phyloP scores from a whole-genome alignment of 1,140 invertebrate species.

The Drosophila sp. region DNA sequence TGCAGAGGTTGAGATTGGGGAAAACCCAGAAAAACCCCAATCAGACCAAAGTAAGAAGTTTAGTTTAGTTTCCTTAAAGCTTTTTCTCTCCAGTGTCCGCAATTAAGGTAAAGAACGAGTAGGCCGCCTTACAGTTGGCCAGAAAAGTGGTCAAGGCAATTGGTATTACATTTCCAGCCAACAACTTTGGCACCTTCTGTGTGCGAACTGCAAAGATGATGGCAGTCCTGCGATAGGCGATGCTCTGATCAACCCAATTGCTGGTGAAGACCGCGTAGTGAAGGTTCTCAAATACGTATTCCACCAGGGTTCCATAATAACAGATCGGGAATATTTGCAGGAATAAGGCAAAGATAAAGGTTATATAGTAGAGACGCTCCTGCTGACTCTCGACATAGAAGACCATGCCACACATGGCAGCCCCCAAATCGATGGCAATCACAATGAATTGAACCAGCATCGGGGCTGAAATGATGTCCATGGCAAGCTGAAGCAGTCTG shows the following conservation, averaged over 20 bases:
- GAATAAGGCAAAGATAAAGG: slow-evolving; percentile 46
- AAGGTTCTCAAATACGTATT: slow-evolving; percentile 43
- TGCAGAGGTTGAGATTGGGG: too few relatives aligned
- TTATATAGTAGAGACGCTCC: slow-evolving; percentile 45
- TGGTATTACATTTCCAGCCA: slow-evolving; percentile 65
- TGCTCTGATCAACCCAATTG: slow-evolving; percentile 73
- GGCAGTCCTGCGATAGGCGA: slow-evolving; percentile 41
- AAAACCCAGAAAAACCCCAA: too few relatives aligned
- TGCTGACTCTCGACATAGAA: slow-evolving; percentile 48
- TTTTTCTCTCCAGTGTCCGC: slow-evolving; percentile 12
- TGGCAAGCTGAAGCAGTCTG: slow-evolving; percentile 51
- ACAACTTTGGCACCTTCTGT: slow-evolving; percentile 15
- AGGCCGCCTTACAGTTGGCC: slow-evolving; percentile 64
- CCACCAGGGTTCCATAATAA: slow-evolving; percentile 67
- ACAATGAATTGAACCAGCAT: slow-evolving; percentile 72
- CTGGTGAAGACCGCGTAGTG: slow-evolving; percentile 61
- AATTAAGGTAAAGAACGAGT: slow-evolving; percentile 73
- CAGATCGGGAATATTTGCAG: slow-evolving; percentile 67
- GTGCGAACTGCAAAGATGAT: slow-evolving; percentile 66
- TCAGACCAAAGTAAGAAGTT: too few relatives aligned
- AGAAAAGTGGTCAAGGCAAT: slow-evolving; percentile 71
- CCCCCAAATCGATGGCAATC: slow-evolving; percentile 56
- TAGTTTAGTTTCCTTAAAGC: background rate
- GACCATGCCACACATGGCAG: slow-evolving; percentile 44
- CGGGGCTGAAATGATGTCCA: slow-evolving; percentile 56